These are phyloP conservation scores for Rhamphomyia laevipes DNA, from an alignment of 2,888 invertebrate species.

Conservation along the genomic window DNA sequence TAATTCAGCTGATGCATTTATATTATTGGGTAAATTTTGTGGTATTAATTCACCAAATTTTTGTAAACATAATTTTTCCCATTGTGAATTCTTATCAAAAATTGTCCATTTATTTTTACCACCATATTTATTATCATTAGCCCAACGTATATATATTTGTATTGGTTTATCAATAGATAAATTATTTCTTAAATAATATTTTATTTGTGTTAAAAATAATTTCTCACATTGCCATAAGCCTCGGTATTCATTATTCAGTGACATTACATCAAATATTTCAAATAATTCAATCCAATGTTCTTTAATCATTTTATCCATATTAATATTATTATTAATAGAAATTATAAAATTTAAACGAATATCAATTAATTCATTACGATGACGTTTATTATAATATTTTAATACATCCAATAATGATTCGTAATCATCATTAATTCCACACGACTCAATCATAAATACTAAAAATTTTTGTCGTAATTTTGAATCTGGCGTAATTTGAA, in stretches of 20 bases:
- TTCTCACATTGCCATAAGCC: background rate
- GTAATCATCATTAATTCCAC: background rate
- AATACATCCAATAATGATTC: background rate
- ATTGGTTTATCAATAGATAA: background rate
- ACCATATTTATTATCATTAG: background rate
- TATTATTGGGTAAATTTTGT: background rate
- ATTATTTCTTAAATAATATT: background rate
- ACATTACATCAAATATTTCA: background rate
- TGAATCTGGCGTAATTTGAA: background rate
- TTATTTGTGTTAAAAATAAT: background rate
- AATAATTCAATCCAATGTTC: background rate
- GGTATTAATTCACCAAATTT: background rate
- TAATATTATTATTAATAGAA: background rate
- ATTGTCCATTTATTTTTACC: background rate
- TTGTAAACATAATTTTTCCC: background rate
- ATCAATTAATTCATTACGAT: background rate
- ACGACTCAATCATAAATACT: background rate
- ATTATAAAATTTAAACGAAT: background rate
- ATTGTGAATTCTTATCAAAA: background rate
- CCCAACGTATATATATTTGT: background rate
- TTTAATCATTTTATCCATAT: background rate
- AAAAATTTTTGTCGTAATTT: background rate
- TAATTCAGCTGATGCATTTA: background rate
- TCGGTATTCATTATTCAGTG: background rate
- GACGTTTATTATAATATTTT: background rate